These are phyloP conservation scores for Ovis canadensis DNA, from an alignment of 2,113 vertebrate species.

Conservation along the genomic window DNA sequence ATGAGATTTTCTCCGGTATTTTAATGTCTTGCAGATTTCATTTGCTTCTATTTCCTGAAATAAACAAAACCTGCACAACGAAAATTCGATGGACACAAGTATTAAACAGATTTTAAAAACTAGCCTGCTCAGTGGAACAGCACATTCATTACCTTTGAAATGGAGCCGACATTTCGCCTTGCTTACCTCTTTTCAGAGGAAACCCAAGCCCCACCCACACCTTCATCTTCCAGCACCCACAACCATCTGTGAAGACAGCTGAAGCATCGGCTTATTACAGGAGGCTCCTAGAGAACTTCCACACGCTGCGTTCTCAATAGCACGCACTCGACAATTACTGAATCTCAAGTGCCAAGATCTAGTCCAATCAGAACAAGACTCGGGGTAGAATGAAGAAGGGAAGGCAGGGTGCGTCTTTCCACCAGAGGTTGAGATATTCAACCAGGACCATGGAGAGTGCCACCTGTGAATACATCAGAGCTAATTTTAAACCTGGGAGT, in stretches of 20 bases:
- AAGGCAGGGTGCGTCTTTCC: neutral
- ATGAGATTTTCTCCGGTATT: neutral
- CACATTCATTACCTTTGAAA: neutral
- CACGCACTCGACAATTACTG: neutral
- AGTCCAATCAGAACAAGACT: neutral
- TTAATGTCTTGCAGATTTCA: neutral
- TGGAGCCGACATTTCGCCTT: neutral
- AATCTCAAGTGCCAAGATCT: neutral
- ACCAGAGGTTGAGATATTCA: neutral
- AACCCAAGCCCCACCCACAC: neutral
- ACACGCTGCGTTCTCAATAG: accelerated
- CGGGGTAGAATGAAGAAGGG: accelerated
- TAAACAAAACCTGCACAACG: neutral
- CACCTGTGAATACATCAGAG: neutral
- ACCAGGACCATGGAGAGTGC: neutral
- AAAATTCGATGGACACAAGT: neutral
- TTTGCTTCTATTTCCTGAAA: neutral
- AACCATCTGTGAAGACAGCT: neutral
- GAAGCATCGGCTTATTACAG: neutral
- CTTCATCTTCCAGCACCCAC: neutral
- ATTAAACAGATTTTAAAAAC: neutral
- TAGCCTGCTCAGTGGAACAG: neutral
- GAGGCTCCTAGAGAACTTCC: constrained; percentile 19
- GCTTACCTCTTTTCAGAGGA: neutral
- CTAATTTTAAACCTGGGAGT: neutral